phyloP scores from a whole-genome alignment of 2,888 invertebrate genomes.

The Macropis europaea region DNA sequence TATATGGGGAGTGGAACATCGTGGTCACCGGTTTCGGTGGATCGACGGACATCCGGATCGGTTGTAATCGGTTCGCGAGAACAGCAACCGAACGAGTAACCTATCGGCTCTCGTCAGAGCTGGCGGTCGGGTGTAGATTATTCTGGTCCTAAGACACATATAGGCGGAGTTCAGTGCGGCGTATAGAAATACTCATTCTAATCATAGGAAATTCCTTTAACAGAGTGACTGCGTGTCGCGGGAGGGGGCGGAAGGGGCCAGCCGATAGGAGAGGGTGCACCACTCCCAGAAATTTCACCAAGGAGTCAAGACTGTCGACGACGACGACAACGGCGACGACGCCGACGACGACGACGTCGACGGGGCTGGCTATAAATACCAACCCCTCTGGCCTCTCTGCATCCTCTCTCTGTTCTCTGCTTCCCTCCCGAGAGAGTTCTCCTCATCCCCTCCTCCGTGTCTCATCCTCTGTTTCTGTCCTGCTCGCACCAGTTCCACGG shows the following conservation, averaged over 20 bases:
- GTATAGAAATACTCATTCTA: constrained; percentile 78
- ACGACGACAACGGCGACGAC: constrained; percentile 40
- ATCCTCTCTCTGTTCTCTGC: constrained; percentile 16
- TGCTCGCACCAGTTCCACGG: constrained; percentile 16
- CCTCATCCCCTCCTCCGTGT: constrained; percentile 32
- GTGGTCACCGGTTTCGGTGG: too few relatives aligned
- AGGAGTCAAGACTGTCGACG: constrained; percentile 65
- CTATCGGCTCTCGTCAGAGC: constrained; percentile 31
- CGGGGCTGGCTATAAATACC: constrained; percentile 66
- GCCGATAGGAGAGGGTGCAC: constrained; percentile 50
- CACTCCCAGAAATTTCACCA: constrained; percentile 65
- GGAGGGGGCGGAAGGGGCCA: constrained; percentile 28
- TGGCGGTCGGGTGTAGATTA: constrained; percentile 57
- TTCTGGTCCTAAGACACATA: constrained; percentile 65
- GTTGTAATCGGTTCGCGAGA: neutral
- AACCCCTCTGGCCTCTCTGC: constrained; percentile 59
- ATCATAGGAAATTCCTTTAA: constrained; percentile 78
- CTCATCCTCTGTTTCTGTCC: constrained; percentile 8
- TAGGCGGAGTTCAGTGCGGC: constrained; percentile 63
- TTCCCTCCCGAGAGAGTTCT: constrained; percentile 42
- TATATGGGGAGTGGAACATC: too few relatives aligned
- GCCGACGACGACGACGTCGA: constrained; percentile 46
- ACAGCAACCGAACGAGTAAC: constrained; percentile 14
- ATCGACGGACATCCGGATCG: neutral
- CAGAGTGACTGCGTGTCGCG: constrained; percentile 56